Conservation (phyloP, 1,140 invertebrate species). For the Macrotrachela quadricornifera region DNA sequence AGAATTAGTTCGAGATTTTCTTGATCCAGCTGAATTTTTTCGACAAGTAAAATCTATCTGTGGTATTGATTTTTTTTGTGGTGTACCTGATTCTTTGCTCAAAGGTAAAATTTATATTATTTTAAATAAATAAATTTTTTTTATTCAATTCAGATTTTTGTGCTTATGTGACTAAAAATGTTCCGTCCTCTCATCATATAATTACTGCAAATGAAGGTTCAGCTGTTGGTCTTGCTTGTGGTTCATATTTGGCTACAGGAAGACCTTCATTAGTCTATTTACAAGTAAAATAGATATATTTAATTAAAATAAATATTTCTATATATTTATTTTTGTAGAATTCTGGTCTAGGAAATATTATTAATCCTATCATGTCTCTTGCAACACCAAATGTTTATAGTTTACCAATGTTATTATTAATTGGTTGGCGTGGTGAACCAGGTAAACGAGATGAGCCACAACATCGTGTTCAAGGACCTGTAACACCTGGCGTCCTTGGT, state of each 20-base stretch:
- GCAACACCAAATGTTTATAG: conserved; percentile 28
- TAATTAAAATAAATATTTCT: neutral
- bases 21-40: conserved; percentile 20
- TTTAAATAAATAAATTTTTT: neutral
- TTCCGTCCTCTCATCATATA: conserved; percentile 22
- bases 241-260: conserved; percentile 32
- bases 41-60: conserved; percentile 13
- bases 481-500: conserved; percentile 29
- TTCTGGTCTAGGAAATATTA: conserved; percentile 32
- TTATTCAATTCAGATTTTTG: conserved; percentile 29
- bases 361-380: conserved; percentile 32
- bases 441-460: conserved; percentile 35
- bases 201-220: conserved; percentile 32
- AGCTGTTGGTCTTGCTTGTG: conserved; percentile 28
- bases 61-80: conserved; percentile 31
- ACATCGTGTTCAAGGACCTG: conserved; percentile 29
- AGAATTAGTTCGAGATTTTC: conserved; percentile 21
- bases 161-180: conserved; percentile 29
- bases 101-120: conserved; percentile 23
- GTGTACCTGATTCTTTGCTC: conserved; percentile 32
- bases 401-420: conserved; percentile 31
- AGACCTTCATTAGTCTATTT: conserved; percentile 30
- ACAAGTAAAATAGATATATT: conserved; percentile 18
- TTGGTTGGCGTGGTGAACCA: conserved; percentile 33
- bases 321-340: conserved; percentile 15